Evolutionary conservation across 2,888 invertebrate genomes (phyloP), one percentile per base, ranked within the genome.

Genomic region (Lordiphosa andalusiaca): DNA sequence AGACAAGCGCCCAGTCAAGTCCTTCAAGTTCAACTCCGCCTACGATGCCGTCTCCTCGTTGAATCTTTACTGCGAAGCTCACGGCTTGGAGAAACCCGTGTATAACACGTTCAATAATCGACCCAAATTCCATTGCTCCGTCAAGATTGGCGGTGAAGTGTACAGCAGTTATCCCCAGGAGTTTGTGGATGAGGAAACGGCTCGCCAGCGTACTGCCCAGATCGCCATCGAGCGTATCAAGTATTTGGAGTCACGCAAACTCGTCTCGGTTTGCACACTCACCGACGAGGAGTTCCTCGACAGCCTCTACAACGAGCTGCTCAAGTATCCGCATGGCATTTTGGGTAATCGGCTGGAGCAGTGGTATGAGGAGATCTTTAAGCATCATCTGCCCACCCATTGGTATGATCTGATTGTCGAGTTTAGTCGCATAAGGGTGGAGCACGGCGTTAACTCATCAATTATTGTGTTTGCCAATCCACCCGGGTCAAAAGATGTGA

Each of bases 341-440:
- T 92, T 92, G 90, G 91, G 91, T 5, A 91, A 89, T 67, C 91
- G 91, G 48, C 90, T 93, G 65, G 91, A 92, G 30, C 90, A 91
- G 66, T 86, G 91, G 68, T 93, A 92, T 84, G 91, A 91, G 50
- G 90, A 92, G 61, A 91, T 91, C 61, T 94, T 92, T 76, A 89
- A 91, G 2, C 94, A 94, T 86, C 91, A 91, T 52, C 88, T 95
- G 47, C 95, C 95, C 0, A 90, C 89, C 9, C 92, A 94, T 85
- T 95, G 95, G 94, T 90, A 93, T 78, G 91, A 92, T 52, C 44
- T 77, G 10, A 57, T 77, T 1, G 54, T 39, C 10, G 33, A 10
- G 86, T 93, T 46, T 91, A 93, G 74, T 90, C 91, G 58, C 91
- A 92, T 77, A 90, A 92, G 77, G 13, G 74, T 82, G 2, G 81